These are phyloP conservation scores for Alligator mississippiensis DNA, from an alignment of 2,113 vertebrate genomes.

Conservation along the genomic window DNA sequence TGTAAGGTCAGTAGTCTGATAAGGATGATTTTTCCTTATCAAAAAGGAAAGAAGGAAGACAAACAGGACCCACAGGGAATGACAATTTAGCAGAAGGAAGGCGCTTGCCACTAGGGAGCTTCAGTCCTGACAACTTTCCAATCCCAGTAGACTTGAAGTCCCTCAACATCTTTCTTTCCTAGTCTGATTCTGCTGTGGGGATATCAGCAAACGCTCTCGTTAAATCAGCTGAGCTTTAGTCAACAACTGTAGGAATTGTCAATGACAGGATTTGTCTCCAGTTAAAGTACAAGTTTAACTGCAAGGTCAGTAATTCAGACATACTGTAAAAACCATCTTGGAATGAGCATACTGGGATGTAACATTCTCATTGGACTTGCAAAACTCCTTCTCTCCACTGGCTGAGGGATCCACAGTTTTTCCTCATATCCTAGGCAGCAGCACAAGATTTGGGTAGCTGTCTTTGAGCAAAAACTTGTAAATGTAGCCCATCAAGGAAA, in stretches of 20 bases:
- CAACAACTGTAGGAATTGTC: background rate
- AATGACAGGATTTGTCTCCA: background rate
- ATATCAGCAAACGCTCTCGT: background rate
- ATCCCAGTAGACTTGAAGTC: background rate
- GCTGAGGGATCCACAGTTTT: background rate
- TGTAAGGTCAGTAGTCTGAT: background rate
- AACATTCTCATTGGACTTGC: background rate
- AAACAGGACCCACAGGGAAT: background rate
- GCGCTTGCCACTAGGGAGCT: background rate
- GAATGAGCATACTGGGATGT: background rate
- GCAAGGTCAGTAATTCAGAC: background rate
- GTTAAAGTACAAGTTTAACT: background rate
- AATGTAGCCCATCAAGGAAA: accelerated
- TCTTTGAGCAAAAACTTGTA: background rate
- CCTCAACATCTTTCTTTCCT: background rate
- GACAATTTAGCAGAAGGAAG: background rate
- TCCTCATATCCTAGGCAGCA: accelerated
- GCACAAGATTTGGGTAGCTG: background rate
- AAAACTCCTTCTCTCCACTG: background rate
- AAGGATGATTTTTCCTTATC: background rate
- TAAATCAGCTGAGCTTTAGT: background rate
- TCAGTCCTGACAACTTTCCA: background rate
- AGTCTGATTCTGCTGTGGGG: background rate
- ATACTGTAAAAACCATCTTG: background rate
- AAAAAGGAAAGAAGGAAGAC: background rate